These are phyloP conservation scores for Saccopteryx bilineata DNA, from an alignment of 2,113 vertebrate species.

Conservation along the genomic window DNA sequence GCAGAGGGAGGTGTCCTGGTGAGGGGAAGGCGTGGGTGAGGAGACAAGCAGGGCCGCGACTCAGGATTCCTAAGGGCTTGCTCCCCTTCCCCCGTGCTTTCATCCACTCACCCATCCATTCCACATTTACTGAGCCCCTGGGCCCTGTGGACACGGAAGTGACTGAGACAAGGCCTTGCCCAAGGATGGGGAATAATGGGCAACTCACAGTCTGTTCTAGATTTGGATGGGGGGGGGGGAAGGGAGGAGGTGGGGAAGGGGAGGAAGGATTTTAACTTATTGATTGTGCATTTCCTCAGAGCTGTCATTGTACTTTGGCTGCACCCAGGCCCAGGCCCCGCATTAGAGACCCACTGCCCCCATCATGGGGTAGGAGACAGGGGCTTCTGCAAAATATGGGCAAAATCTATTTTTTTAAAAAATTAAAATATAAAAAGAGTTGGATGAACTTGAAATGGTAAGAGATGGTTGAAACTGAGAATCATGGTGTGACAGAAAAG, in stretches of 20 bases:
- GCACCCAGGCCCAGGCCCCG: not conserved
- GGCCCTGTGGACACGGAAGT: not conserved
- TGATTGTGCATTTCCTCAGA: conserved; percentile 67
- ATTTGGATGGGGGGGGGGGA: not conserved
- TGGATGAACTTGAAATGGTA: conserved; percentile 23
- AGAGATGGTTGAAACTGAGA: not conserved
- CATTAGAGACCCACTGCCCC: not conserved
- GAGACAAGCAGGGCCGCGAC: not conserved
- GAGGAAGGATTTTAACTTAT: conserved; percentile 76
- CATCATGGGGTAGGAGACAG: not conserved
- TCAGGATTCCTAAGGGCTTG: not conserved
- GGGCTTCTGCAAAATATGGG: not conserved
- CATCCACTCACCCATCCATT: not conserved
- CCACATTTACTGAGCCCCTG: not conserved
- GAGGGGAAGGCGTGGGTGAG: not conserved
- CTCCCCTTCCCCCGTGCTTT: not conserved
- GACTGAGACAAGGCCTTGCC: not conserved
- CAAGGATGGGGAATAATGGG: not conserved
- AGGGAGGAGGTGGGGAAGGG: not conserved
- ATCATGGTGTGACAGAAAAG: not conserved
- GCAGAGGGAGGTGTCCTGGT: not conserved
- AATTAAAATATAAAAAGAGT: conserved; percentile 69
- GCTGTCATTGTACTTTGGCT: conserved; percentile 16
- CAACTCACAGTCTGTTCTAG: not conserved
- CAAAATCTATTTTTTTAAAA: conserved; percentile 66